Evolutionary conservation across 2,113 vertebrate species (phyloP).

Genomic region (Oreotrochilus melanogaster): DNA sequence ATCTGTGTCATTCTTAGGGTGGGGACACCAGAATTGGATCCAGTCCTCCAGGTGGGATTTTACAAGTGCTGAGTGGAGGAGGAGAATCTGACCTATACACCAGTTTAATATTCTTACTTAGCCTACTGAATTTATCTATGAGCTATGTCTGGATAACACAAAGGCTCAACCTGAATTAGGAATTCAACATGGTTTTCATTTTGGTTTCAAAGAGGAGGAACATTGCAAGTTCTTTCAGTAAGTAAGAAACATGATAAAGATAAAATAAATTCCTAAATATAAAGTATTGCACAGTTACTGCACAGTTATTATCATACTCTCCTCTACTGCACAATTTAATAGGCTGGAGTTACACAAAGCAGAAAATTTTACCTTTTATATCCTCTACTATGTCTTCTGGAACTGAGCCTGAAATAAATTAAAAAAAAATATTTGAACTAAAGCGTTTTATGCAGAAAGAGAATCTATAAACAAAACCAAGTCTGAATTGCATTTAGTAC

Average conservation of each 20-base stretch:
- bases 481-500: neutral
- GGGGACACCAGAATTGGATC: too few relatives aligned
- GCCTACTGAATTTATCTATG: fast-evolving
- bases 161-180: neutral
- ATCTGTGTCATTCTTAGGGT: too few relatives aligned
- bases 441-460: neutral
- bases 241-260: neutral
- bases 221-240: neutral
- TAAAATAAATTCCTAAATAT: neutral
- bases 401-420: slow-evolving; percentile 84
- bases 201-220: neutral
- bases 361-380: slow-evolving; percentile 87
- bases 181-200: neutral
- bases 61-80: too few relatives aligned
- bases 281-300: neutral
- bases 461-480: neutral
- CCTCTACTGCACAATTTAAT: neutral
- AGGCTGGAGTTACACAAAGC: neutral
- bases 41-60: too few relatives aligned
- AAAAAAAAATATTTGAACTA: neutral
- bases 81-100: neutral
- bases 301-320: neutral
- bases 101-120: fast-evolving
- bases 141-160: neutral
- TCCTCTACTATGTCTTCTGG: slow-evolving; percentile 95